Evolutionary conservation across 2,113 vertebrate species (phyloP).

Genomic region (Rhinichthys klamathensis): DNA sequence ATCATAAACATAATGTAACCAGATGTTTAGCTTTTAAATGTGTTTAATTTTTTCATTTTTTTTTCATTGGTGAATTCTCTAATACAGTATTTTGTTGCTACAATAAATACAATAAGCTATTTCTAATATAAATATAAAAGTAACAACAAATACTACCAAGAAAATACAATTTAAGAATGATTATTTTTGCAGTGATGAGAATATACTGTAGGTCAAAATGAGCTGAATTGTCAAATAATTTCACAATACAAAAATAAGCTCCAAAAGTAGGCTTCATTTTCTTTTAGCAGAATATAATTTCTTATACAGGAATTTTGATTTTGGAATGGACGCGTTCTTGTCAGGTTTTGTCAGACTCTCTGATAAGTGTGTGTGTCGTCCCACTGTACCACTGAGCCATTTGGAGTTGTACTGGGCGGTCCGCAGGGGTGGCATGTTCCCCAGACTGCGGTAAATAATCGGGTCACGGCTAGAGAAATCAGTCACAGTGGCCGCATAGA

Average conservation of each 20-base stretch:
- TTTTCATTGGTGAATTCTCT: background rate
- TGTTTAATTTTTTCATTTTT: background rate
- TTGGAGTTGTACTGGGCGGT: slow-evolving; percentile 97
- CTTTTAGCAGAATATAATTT: background rate
- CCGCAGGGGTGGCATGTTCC: slow-evolving; percentile 87
- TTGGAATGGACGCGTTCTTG: background rate
- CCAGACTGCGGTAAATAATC: slow-evolving; percentile 93
- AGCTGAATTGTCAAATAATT: background rate
- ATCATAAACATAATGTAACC: background rate
- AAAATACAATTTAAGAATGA: background rate
- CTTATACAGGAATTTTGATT: background rate
- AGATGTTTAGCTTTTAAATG: background rate
- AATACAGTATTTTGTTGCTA: background rate
- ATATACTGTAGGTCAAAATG: background rate
- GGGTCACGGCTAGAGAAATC: slow-evolving; percentile 95
- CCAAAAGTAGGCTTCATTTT: background rate
- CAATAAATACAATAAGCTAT: background rate
- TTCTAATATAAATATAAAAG: background rate
- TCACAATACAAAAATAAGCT: background rate
- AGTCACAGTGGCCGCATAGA: slow-evolving; percentile 95
- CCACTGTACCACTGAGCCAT: slow-evolving; percentile 89
- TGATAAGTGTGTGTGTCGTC: slow-evolving; percentile 21
- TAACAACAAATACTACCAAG: background rate
- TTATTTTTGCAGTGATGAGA: background rate
- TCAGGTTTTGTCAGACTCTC: background rate